phyloP scores from a whole-genome alignment of 2,888 invertebrate species.

The Microchrysa polita region DNA sequence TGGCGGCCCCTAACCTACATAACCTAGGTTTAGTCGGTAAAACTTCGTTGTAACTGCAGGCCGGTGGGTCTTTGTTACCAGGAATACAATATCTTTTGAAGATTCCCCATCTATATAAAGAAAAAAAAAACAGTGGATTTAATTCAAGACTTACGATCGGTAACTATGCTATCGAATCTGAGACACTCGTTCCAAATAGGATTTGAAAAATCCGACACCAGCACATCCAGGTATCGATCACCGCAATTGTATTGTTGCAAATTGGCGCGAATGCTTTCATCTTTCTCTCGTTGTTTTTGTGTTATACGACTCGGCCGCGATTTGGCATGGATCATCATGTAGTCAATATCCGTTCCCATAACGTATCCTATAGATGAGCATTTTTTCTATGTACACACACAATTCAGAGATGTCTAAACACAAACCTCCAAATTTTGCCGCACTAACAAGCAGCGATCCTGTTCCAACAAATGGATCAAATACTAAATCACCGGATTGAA shows the following conservation, averaged over 20 bases:
- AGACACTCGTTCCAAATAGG: constrained; percentile 78
- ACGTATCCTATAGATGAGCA: constrained; percentile 69
- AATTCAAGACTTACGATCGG: constrained; percentile 81
- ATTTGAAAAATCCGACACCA: constrained; percentile 91
- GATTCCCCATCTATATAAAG: too few species aligned
- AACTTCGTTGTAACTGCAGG: too few species aligned
- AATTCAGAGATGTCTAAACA: background rate
- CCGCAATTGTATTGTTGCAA: constrained; percentile 86
- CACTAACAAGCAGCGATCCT: constrained; percentile 85
- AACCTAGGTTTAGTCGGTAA: too few species aligned
- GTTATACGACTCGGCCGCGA: constrained; percentile 82
- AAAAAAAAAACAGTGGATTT: background rate
- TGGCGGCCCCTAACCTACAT: too few species aligned
- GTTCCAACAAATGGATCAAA: constrained; percentile 91
- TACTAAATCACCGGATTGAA: constrained; percentile 76
- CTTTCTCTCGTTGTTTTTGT: constrained; percentile 79
- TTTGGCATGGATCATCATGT: constrained; percentile 88
- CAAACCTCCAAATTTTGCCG: constrained; percentile 86
- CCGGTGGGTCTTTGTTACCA: too few species aligned
- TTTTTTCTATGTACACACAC: background rate
- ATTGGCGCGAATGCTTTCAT: constrained; percentile 90
- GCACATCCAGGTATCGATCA: constrained; percentile 81
- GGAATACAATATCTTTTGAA: too few species aligned
- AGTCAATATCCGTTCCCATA: constrained; percentile 93
- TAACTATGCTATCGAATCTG: constrained; percentile 90